Evolutionary conservation across 2,113 vertebrate genomes (phyloP).

Genomic region (Oplegnathus fasciatus): DNA sequence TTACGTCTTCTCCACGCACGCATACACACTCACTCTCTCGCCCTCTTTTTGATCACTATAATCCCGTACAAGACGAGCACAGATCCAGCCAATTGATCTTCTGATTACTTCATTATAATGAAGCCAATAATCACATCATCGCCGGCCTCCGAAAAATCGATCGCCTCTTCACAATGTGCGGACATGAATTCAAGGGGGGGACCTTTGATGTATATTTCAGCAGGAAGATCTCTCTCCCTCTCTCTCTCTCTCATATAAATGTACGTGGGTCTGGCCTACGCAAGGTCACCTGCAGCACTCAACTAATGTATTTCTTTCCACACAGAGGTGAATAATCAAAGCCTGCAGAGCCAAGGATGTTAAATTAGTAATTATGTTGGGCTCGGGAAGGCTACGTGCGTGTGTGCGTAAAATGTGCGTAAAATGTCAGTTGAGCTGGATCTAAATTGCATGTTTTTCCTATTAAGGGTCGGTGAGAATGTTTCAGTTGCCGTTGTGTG

Average conservation of each 20-base stretch:
- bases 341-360: slow-evolving; percentile 30
- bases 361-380: slow-evolving; percentile 66
- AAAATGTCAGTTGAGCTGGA: slow-evolving; percentile 65
- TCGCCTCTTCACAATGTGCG: slow-evolving; percentile 72
- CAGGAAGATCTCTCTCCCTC: slow-evolving; percentile 73
- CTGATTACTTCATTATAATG: slow-evolving; percentile 86
- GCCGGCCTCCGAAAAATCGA: slow-evolving; percentile 77
- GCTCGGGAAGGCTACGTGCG: slow-evolving; percentile 25
- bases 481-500: slow-evolving; percentile 5
- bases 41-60: slow-evolving; percentile 13
- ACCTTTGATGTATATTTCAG: slow-evolving; percentile 81
- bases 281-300: slow-evolving; percentile 75
- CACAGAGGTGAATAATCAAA: slow-evolving; percentile 60
- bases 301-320: slow-evolving; percentile 16
- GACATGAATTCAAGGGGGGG: slow-evolving; percentile 67
- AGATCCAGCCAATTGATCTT: slow-evolving; percentile 81
- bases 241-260: slow-evolving; percentile 55
- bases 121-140: slow-evolving; percentile 85
- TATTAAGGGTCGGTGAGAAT: background rate
- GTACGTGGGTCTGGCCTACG: slow-evolving; percentile 49
- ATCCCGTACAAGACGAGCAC: slow-evolving; percentile 66
- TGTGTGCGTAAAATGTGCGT: slow-evolving; percentile 59
- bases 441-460: slow-evolving; percentile 43
- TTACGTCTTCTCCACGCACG: background rate
- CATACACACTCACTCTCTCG: background rate